Conservation (phyloP, 2,797 vertebrate species). For the Gila robusta region DNA sequence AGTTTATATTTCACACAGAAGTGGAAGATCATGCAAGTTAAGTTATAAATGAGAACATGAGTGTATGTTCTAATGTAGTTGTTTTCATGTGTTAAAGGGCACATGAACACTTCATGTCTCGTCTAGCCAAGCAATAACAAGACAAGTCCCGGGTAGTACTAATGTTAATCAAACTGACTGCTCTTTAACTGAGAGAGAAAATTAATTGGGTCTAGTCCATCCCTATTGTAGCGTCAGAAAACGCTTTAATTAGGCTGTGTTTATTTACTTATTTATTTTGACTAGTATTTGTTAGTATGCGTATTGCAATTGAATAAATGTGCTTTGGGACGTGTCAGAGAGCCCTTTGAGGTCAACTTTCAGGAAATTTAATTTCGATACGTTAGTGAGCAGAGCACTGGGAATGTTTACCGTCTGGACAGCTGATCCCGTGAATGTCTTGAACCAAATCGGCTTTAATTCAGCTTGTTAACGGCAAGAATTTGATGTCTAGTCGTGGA, state of each 20-base stretch:
- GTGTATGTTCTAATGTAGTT: background rate
- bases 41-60: background rate
- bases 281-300: constrained; percentile 67
- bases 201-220: constrained; percentile 59
- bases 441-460: constrained; percentile 47
- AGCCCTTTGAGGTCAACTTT: constrained; percentile 61
- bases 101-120: background rate
- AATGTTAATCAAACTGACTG: background rate
- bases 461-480: constrained; percentile 22
- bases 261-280: constrained; percentile 60
- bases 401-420: constrained; percentile 58
- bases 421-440: constrained; percentile 54
- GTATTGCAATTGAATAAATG: constrained; percentile 72
- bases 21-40: background rate
- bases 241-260: constrained; percentile 29
- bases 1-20: background rate
- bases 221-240: constrained; percentile 66
- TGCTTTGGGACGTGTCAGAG: constrained; percentile 62
- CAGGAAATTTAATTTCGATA: constrained; percentile 71
- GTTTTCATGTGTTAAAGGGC: constrained; percentile 13
- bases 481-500: constrained; percentile 40
- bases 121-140: constrained; percentile 24
- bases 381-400: constrained; percentile 50
- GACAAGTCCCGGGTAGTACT: background rate
- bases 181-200: constrained; percentile 53